These are phyloP conservation scores for Eulimnadia texana DNA, from an alignment of 1,140 invertebrate genomes.

Conservation along the genomic window DNA sequence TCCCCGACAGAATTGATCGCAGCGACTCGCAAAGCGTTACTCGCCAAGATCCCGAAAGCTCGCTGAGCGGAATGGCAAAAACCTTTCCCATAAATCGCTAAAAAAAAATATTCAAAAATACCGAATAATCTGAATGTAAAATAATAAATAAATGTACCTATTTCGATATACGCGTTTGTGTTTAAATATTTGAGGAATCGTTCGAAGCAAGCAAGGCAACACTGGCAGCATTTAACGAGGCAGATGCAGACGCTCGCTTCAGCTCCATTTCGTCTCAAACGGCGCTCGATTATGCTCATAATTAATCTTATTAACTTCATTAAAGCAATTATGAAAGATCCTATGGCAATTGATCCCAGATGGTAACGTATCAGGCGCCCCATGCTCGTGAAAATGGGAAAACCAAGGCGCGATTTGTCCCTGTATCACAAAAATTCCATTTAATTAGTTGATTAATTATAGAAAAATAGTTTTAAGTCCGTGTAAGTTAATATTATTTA, in stretches of 20 bases:
- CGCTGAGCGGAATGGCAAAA: constrained; percentile 49
- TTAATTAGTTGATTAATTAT: neutral
- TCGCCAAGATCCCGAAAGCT: constrained; percentile 66
- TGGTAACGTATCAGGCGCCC: constrained; percentile 48
- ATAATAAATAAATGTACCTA: constrained; percentile 36
- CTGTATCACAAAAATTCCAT: constrained; percentile 31
- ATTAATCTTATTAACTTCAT: constrained; percentile 48
- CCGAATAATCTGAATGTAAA: neutral
- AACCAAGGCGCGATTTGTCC: constrained; percentile 42
- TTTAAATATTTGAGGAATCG: constrained; percentile 53
- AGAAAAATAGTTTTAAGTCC: neutral
- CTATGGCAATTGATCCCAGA: constrained; percentile 59
- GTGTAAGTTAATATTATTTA: no score
- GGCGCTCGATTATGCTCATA: constrained; percentile 31
- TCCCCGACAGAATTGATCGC: constrained; percentile 88
- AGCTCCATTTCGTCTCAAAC: constrained; percentile 16
- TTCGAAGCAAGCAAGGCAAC: constrained; percentile 57
- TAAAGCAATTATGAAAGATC: constrained; percentile 54
- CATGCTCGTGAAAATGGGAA: constrained; percentile 41
- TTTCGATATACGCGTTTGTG: constrained; percentile 64
- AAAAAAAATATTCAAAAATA: constrained; percentile 17
- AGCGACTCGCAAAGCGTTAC: constrained; percentile 71
- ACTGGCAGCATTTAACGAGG: constrained; percentile 46
- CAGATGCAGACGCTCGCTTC: constrained; percentile 24
- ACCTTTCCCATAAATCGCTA: constrained; percentile 54